Base-by-base conservation (phyloP, 2,113 vertebrate species). In the Siniperca chuatsi region DNA sequence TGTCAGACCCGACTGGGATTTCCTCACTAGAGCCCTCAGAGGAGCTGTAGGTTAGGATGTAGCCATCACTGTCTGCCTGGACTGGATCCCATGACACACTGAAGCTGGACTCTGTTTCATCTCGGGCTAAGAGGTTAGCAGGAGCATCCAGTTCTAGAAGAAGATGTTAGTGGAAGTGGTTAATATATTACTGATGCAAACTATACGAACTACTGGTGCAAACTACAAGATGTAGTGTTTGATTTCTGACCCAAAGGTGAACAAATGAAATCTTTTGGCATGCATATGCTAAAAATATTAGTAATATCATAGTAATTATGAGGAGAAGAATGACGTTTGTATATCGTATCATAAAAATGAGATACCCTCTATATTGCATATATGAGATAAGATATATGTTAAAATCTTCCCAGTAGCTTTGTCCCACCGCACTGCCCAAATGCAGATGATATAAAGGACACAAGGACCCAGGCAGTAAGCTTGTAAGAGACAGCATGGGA, bases 21-120 rank as follows among this genome's bases (percentile, higher is more conserved):
- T 96, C 94, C 78, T 44, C 87, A 82, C 88, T 90, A 40, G 90
- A 89, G 69, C 96, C 95, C 9, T 94, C 94, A 23, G 89, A 82
- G 0, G 94, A 96, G 52, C 85, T 91, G 90, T 96, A 96, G 87
- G 87, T 96, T n/a, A 97, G 87, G 74, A 95, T n/a, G 77, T 97
- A 97, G 74, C 90, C 95, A 68, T 97, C 97, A 35, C 97, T 92
- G 4, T 92, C 74, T 4, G 95, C 95, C 74, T 90, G 92, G 70
- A 96, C 94, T 0, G 87, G 89, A 81, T 93, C 93, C 96, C 97
- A 97, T 0, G 89, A 94, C 55, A 96, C 48, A 0, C 79, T 93
- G 78, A 93, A 93, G 0, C 91, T 94, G 85, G 92, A 92, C 85
- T 97, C 96, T 0, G 95, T 96, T 88, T 96, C 93, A 61, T n/a